Base-by-base conservation (phyloP, 2,888 invertebrate genomes). In the Salpingus planirostris region DNA sequence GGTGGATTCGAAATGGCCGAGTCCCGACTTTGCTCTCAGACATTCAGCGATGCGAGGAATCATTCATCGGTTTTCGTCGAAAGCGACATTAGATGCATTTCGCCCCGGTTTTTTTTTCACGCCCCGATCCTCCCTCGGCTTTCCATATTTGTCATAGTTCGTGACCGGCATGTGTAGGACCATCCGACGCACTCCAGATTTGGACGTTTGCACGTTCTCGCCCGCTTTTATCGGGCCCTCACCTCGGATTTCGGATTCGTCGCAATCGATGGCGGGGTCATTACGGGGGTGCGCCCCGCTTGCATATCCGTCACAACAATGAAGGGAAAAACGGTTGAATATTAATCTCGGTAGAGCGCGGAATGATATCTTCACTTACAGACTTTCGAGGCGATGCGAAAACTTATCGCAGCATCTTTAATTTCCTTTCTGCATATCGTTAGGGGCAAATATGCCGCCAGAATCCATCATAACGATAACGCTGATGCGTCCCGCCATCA, bases 371-470 rank as follows among this genome's bases (percentile, higher is more conserved):
- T 46, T 42, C 40, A 34, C 36, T 40, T 42, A 46, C 47, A 49
- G 46, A 41, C 45, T 44, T 42, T 31, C 38, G 36, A 45, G 50
- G 42, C 53, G 48, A 49, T 50, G 49, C 38, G 46, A n/a, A n/a
- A 40, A 52, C 59, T 60, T 63, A 63, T 63, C 63, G 57, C 41
- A 35, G 40, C 50, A 63, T 63, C 63, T 63, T 62, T 63, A 63
- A 63, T 63, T 63, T 63, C 63, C 63, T 61, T 57, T 58, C 57
- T 56, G 61, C 61, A 59, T 62, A 61, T 62, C 62, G 60, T 59
- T 57, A 54, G 54, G 56, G 54, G 55, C 54, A 54, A 60, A 60
- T 59, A 59, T 57, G 55, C 59, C 53, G 54, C 55, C 53, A 53
- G 57, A 57, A 63, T 62, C 61, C 62, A 62, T 61, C 61, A 62